Conservation (phyloP, 2,888 invertebrate species). For the Antheraea yamamai region DNA sequence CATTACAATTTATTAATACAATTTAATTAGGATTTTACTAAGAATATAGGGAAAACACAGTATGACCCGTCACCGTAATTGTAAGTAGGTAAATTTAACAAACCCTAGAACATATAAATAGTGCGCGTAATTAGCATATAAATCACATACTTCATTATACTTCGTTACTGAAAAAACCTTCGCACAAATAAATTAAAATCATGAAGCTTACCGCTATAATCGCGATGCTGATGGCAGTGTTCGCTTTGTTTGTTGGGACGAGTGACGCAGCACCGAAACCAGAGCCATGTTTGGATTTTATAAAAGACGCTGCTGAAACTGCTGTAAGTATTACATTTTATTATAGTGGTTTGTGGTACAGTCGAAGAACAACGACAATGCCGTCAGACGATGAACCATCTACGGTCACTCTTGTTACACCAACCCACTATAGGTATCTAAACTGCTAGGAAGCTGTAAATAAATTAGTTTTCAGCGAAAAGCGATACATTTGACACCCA, state of each 20-base stretch:
- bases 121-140: neutral
- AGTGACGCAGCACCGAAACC: slow-evolving; percentile 1
- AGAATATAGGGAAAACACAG: neutral
- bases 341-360: neutral
- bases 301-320: neutral
- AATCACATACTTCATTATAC: neutral
- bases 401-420: too few species aligned
- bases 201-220: too few species aligned
- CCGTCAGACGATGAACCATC: too few species aligned
- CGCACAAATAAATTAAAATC: neutral
- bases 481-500: too few species aligned
- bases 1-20: too few species aligned
- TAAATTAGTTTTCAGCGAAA: too few species aligned
- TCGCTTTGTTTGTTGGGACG: neutral
- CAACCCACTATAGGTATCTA: too few species aligned
- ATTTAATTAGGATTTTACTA: neutral
- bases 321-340: slow-evolving; percentile 3
- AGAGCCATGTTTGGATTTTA: neutral
- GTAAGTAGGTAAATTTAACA: neutral
- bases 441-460: too few species aligned
- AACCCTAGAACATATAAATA: neutral
- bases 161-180: neutral
- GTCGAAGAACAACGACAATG: too few species aligned
- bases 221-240: too few species aligned
- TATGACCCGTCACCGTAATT: neutral